Percentiles rank a stretch among this genome's conserved stretches.
Evolutionary conservation across 2,888 invertebrate species (phyloP).

Genomic region (Pollenia griseotomentosa): DNA sequence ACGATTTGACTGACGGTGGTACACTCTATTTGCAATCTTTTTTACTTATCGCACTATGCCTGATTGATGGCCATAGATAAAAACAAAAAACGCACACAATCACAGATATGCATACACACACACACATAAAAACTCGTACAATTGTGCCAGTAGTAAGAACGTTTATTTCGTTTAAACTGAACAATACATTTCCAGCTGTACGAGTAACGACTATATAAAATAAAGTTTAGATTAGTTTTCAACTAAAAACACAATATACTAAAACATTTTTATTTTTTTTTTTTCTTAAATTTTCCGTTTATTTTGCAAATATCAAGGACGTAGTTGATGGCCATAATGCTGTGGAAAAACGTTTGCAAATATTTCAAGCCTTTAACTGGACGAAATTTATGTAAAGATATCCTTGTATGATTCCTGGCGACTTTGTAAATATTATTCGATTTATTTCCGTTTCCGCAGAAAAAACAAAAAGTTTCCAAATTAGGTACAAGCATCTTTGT

Average conservation of each 20-base stretch:
- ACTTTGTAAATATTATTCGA: neutral
- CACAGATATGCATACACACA: neutral
- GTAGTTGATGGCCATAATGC: slow-evolving; percentile 12
- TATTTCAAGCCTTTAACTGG: neutral
- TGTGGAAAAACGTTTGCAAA: neutral
- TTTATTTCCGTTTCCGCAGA: slow-evolving; percentile 11
- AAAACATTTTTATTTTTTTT: neutral
- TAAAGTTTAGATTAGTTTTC: slow-evolving; percentile 44
- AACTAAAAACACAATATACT: neutral
- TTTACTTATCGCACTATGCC: slow-evolving; percentile 84
- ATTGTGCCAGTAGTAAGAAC: slow-evolving; percentile 76
- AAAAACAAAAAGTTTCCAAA: neutral
- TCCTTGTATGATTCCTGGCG: too few species aligned
- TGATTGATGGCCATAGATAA: slow-evolving; percentile 85
- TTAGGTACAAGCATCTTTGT: too few species aligned
- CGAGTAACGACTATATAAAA: neutral
- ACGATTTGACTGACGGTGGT: slow-evolving; percentile 73
- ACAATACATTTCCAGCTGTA: slow-evolving; percentile 48
- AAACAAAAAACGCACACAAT: slow-evolving; percentile 58
- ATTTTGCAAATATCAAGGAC: slow-evolving; percentile 47
- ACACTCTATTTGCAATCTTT: slow-evolving; percentile 83
- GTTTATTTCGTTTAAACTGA: slow-evolving; percentile 68
- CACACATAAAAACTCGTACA: slow-evolving; percentile 18
- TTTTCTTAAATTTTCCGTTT: neutral
- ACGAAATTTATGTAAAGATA: too few species aligned